Conservation (phyloP, 30 jellyfish, hydroid and myxozoan species). For the Pseudorhiza aurosa region DNA sequence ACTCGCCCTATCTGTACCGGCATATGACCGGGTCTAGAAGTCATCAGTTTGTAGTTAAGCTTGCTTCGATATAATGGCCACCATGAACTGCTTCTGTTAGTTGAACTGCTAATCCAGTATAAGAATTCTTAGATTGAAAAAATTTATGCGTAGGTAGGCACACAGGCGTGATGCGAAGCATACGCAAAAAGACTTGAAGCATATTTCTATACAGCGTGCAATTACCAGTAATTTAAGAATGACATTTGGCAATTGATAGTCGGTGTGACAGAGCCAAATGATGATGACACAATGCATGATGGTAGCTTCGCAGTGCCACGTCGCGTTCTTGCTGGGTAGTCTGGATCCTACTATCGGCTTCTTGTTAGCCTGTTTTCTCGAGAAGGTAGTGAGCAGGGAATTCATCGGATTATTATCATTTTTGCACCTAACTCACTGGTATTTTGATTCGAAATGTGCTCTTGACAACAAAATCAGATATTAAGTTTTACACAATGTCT, state of each 20-base stretch:
- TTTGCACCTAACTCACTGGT: too few species aligned
- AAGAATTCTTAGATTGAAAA: too few species aligned
- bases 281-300: constrained; percentile 54
- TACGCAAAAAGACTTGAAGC: too few species aligned
- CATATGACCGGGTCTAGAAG: too few species aligned
- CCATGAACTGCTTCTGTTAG: too few species aligned
- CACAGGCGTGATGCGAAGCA: too few species aligned
- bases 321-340: constrained; percentile 45
- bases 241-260: neutral
- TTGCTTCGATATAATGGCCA: too few species aligned
- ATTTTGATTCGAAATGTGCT: constrained; percentile 5
- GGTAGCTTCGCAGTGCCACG: constrained; percentile 71
- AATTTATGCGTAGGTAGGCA: too few species aligned
- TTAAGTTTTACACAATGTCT: constrained; percentile 6
- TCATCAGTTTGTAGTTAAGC: too few species aligned
- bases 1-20: too few species aligned
- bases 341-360: constrained; percentile 29
- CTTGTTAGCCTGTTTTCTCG: neutral
- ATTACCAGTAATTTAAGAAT: neutral
- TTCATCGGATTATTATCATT: neutral
- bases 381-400: neutral
- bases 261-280: neutral
- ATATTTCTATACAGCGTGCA: too few species aligned
- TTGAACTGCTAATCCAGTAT: too few species aligned
- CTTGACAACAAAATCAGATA: constrained; percentile 13